Base-by-base conservation (phyloP, 2,797 vertebrate genomes). In the Percopsis omiscomaycus region DNA sequence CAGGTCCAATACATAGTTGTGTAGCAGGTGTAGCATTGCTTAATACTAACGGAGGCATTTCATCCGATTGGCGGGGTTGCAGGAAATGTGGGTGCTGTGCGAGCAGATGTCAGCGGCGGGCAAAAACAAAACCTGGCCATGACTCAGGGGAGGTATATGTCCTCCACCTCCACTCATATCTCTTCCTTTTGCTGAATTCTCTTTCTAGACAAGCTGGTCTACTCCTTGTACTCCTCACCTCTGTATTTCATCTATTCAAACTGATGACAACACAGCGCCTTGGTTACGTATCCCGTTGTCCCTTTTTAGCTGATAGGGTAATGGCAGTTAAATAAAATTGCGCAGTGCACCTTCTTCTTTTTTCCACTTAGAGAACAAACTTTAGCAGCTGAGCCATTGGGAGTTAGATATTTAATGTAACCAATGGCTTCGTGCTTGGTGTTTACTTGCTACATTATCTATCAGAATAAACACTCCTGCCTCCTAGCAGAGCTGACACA, bases 91-190 rank as follows among this genome's bases (percentile, higher is more conserved):
- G 75, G 61, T 82, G 84, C 90, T 85, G 88, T 67, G 89, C 48
- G 82, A 91, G 82, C 91, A 91, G 89, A 91, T 92, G 91, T 89
- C 88, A 80, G 64, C 79, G 76, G 73, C 74, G 80, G 77, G 78
- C 75, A 87, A 79, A 84, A 82, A 75, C 45, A 71, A 77, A 75
- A 74, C 75, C 68, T 76, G 69, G 59, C 73, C 79, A 79, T 76
- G 76, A 86, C 78, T 80, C 67, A 53, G 46, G 69, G 81, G 81
- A 77, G 76, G 74, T 72, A 75, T 68, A 64, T 55, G 48, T 69
- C 55, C 15, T 83, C 67, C 66, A 75, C 71, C 70, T 75, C 64
- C 59, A 76, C 68, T 71, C 51, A 48, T 61, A 65, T 68, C 74
- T 77, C 52, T 45, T 59, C 51, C 46, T 70, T 22, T 54, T 61